These are phyloP conservation scores for Euura saliciscinereae DNA, from an alignment of 1,140 invertebrate species.

Conservation along the genomic window DNA sequence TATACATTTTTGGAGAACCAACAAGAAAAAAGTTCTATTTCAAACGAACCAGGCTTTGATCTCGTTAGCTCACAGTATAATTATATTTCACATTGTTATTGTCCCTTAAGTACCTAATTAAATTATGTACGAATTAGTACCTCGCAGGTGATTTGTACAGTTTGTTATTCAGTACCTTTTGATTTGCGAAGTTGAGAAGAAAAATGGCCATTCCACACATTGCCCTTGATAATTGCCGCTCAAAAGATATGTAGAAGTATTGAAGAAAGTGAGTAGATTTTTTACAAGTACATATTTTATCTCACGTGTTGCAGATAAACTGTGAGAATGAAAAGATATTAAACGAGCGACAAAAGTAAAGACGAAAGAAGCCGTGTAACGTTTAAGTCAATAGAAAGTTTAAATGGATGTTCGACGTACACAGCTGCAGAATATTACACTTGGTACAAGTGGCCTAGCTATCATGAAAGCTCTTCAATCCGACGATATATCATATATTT, in stretches of 20 bases:
- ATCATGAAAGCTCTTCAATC: too few species aligned
- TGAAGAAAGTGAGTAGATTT: neutral
- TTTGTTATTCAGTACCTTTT: neutral
- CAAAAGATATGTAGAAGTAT: neutral
- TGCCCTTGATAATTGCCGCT: neutral
- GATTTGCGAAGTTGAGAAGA: neutral
- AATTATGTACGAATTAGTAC: slow-evolving; percentile 11
- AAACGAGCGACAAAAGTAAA: too few species aligned
- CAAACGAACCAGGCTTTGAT: slow-evolving; percentile 4
- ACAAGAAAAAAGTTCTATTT: neutral
- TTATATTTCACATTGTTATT: slow-evolving; percentile 25
- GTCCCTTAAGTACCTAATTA: slow-evolving; percentile 26
- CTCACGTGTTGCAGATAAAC: too few species aligned
- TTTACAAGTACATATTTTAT: too few species aligned
- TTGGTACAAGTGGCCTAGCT: too few species aligned
- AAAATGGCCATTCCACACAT: neutral
- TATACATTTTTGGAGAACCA: neutral
- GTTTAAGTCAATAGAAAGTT: too few species aligned
- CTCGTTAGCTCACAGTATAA: neutral
- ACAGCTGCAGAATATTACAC: too few species aligned
- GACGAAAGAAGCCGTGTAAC: too few species aligned
- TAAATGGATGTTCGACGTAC: too few species aligned
- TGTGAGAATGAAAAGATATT: too few species aligned
- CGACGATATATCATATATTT: too few species aligned
- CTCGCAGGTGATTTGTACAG: neutral